Evolutionary conservation across 2,113 vertebrate species (phyloP).

Genomic region (Pomatostomus ruficeps): DNA sequence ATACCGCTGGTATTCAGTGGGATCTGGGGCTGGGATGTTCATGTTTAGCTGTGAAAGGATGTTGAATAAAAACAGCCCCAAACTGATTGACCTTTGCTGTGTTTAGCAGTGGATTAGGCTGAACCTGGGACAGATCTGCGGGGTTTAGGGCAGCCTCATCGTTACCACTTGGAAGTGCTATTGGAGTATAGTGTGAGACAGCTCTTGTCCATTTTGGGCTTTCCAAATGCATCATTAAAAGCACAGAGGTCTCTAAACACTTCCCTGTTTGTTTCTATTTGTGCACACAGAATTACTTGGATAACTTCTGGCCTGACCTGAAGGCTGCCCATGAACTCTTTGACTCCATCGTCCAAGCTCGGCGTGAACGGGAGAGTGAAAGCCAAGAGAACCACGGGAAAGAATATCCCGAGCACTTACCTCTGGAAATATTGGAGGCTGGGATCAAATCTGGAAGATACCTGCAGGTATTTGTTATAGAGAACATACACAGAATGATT

Average conservation of each 20-base stretch:
- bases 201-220: neutral
- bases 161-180: neutral
- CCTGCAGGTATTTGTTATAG: conserved; percentile 69
- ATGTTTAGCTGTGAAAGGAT: neutral
- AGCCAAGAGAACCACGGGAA: conserved; percentile 75
- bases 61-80: neutral
- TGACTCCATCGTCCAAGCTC: conserved; percentile 82
- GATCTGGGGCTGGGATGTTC: neutral
- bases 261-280: neutral
- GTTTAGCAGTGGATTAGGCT: neutral
- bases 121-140: neutral
- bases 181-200: neutral
- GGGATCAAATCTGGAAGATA: conserved; percentile 94
- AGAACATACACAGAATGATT: neutral
- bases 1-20: neutral
- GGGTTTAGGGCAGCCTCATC: neutral
- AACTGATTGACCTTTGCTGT: neutral
- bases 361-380: conserved; percentile 79
- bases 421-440: conserved; percentile 83
- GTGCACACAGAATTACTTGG: conserved; percentile 83
- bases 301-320: conserved; percentile 89
- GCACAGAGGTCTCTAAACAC: neutral
- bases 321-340: conserved; percentile 83
- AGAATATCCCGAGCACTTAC: conserved; percentile 86
- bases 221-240: neutral